These are phyloP conservation scores for Dreissena rostriformis DNA, from an alignment of 1,140 invertebrate genomes.

Conservation along the genomic window DNA sequence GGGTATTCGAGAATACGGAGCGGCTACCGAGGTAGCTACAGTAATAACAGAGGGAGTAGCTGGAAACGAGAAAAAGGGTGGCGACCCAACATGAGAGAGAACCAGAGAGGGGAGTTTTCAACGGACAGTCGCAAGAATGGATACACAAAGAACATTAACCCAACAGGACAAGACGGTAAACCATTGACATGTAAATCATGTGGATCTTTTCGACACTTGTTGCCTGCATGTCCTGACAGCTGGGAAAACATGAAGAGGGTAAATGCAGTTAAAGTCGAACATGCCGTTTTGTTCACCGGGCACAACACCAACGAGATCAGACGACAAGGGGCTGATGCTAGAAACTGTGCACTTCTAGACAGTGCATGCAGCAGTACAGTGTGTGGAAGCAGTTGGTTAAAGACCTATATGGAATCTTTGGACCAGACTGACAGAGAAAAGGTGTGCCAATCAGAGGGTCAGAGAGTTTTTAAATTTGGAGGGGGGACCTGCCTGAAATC, in stretches of 20 bases:
- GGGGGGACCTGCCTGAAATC: constrained; percentile 45
- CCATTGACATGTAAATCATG: constrained; percentile 35
- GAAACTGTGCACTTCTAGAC: constrained; percentile 57
- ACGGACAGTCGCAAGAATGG: not conserved
- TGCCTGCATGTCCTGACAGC: constrained; percentile 21
- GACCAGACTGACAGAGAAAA: constrained; percentile 29
- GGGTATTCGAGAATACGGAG: constrained; percentile 44
- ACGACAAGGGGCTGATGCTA: constrained; percentile 42
- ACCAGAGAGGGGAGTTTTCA: constrained; percentile 4
- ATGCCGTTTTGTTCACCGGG: constrained; percentile 52
- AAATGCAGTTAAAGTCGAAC: constrained; percentile 41
- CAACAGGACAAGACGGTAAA: constrained; percentile 15
- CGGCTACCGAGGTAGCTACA: constrained; percentile 1
- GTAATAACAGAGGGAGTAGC: constrained; percentile 18
- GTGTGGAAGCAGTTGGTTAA: constrained; percentile 54
- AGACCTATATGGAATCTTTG: constrained; percentile 50
- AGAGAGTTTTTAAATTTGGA: constrained; percentile 57
- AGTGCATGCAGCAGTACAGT: constrained; percentile 58
- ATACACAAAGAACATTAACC: constrained; percentile 25
- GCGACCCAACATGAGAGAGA: constrained; percentile 25
- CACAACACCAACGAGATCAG: constrained; percentile 33
- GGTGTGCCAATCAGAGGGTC: constrained; percentile 36
- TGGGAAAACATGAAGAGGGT: constrained; percentile 52
- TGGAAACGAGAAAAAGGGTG: constrained; percentile 18
- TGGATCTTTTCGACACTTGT: constrained; percentile 34